Conservation (phyloP, 2,113 vertebrate genomes). For the Amazona vittata region DNA sequence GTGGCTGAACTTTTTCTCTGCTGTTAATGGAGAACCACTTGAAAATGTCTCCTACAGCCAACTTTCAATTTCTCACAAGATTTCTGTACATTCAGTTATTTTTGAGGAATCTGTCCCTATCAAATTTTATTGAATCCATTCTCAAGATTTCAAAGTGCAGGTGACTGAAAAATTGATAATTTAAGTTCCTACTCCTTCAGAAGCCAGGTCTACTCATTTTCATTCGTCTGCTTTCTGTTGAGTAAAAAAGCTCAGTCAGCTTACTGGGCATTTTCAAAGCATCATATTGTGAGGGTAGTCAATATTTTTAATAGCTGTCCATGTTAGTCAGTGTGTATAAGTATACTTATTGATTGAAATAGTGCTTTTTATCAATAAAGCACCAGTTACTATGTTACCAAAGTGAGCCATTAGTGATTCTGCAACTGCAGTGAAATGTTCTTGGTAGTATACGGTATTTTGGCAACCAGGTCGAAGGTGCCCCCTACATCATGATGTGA, state of each 20-base stretch:
- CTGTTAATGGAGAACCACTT: neutral
- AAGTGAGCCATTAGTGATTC: neutral
- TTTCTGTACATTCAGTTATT: neutral
- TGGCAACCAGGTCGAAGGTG: neutral
- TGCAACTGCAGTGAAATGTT: neutral
- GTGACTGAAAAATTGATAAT: neutral
- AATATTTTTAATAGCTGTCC: slow-evolving; percentile 36
- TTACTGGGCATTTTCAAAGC: slow-evolving; percentile 36
- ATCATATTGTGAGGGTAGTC: neutral
- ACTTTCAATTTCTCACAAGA: neutral
- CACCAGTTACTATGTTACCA: slow-evolving; percentile 3
- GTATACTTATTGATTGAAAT: slow-evolving; percentile 37
- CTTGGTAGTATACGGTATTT: neutral
- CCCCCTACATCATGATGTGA: neutral
- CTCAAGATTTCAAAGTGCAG: neutral
- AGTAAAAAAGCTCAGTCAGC: neutral
- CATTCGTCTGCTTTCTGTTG: slow-evolving; percentile 12
- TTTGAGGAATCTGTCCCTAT: neutral
- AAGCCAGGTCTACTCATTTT: neutral
- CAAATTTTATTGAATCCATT: neutral
- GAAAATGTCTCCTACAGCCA: neutral
- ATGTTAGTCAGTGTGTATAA: neutral
- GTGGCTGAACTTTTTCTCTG: neutral
- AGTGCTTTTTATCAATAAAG: slow-evolving; percentile 29
- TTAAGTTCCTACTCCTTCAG: neutral